These are phyloP conservation scores for Cataglyphis hispanica DNA, from an alignment of 1,140 invertebrate genomes.

Conservation along the genomic window DNA sequence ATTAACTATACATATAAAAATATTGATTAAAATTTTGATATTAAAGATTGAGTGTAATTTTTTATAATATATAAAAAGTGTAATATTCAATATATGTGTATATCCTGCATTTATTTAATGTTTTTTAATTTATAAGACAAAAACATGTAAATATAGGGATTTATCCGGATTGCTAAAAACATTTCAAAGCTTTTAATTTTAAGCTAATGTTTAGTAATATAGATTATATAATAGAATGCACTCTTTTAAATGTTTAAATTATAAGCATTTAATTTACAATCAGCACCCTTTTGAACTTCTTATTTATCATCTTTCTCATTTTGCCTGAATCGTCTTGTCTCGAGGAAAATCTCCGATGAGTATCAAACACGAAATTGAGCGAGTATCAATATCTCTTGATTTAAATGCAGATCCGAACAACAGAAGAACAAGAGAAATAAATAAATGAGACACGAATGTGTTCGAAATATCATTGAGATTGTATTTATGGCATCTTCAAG, in stretches of 20 bases:
- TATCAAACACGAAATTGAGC: background rate
- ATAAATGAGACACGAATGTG: background rate
- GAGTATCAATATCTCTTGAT: background rate
- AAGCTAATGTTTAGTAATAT: background rate
- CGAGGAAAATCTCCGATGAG: too few species aligned
- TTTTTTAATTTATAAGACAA: slow-evolving; percentile 17
- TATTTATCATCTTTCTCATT: too few species aligned
- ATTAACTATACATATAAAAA: background rate
- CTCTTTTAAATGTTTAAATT: too few species aligned
- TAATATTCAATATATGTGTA: background rate
- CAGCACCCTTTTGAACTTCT: too few species aligned
- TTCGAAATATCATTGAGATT: background rate
- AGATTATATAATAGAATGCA: background rate
- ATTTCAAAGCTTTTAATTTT: background rate
- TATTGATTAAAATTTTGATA: background rate
- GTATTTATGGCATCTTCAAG: background rate
- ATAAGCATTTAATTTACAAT: too few species aligned
- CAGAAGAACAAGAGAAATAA: background rate
- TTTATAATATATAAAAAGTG: background rate
- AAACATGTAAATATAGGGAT: background rate
- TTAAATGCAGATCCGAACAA: background rate
- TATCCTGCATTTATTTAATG: background rate
- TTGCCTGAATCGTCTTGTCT: too few species aligned
- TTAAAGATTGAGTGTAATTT: background rate
- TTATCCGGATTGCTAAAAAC: background rate